Evolutionary conservation across 2,888 invertebrate species (phyloP).

Genomic region (Cephalotes varians): DNA sequence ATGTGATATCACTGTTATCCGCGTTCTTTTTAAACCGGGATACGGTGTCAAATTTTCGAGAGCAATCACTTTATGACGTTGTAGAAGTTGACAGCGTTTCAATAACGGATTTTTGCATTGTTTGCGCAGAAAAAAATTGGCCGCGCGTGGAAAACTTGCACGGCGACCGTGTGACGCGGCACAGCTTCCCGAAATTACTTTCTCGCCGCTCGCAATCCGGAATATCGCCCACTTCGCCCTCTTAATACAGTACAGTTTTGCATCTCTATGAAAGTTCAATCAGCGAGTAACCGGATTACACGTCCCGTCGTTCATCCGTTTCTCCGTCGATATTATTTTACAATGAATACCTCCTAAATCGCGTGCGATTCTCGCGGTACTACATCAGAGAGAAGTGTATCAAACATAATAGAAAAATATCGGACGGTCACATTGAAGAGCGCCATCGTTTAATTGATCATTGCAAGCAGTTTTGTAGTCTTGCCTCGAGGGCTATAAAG

Average conservation of each 20-base stretch:
- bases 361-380: not conserved
- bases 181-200: conserved; percentile 48
- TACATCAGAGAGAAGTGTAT: not conserved
- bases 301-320: not conserved
- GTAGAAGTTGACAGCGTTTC: not conserved
- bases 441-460: conserved; percentile 33
- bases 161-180: conserved; percentile 13
- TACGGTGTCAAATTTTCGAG: not conserved
- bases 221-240: conserved; percentile 34
- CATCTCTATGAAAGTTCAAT: conserved; percentile 52
- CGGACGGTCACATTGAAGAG: not conserved
- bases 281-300: conserved; percentile 39
- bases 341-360: conserved; percentile 22
- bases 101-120: conserved; percentile 31
- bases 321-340: conserved; percentile 16
- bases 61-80: conserved; percentile 5
- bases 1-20: not conserved
- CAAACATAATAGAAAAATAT: not conserved
- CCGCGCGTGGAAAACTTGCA: conserved; percentile 4
- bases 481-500: conserved; percentile 17
- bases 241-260: conserved; percentile 33
- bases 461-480: not conserved
- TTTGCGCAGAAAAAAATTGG: conserved; percentile 42
- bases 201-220: conserved; percentile 46
- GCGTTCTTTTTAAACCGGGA: not conserved